These are phyloP conservation scores for Saccostrea cuccullata DNA, from an alignment of 1,140 invertebrate genomes.

Conservation along the genomic window DNA sequence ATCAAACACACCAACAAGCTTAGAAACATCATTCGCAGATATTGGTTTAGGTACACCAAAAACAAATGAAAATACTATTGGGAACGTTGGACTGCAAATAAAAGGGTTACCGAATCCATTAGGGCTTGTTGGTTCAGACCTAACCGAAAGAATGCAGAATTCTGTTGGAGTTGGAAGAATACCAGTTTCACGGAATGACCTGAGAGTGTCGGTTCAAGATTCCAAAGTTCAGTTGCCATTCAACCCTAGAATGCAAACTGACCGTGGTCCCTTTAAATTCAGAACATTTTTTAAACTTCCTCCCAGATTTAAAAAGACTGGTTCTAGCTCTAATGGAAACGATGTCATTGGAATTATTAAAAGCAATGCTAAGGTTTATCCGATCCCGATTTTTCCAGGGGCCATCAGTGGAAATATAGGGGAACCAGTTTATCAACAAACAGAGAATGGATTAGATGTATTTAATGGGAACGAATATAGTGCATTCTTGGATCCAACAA, in stretches of 20 bases:
- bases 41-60: not conserved
- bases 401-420: constrained; percentile 10
- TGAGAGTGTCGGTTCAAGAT: not conserved
- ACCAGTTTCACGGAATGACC: not conserved
- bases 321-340: not conserved
- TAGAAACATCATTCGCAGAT: not conserved
- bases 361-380: not conserved
- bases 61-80: not conserved
- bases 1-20: not conserved
- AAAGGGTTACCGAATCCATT: too few relatives aligned
- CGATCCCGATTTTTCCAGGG: constrained; percentile 7
- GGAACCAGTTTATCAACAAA: not conserved
- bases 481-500: constrained; percentile 29
- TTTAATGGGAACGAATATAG: constrained; percentile 12
- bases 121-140: not conserved
- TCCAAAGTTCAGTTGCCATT: not conserved
- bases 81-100: not conserved
- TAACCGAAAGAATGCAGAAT: not conserved
- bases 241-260: not conserved
- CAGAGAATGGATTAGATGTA: not conserved
- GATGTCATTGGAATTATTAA: constrained; percentile 2
- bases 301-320: not conserved
- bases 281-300: constrained; percentile 12
- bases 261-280: not conserved
- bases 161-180: not conserved